phyloP scores from a whole-genome alignment of 2,113 vertebrate species.

The Xiphophorus hellerii region DNA sequence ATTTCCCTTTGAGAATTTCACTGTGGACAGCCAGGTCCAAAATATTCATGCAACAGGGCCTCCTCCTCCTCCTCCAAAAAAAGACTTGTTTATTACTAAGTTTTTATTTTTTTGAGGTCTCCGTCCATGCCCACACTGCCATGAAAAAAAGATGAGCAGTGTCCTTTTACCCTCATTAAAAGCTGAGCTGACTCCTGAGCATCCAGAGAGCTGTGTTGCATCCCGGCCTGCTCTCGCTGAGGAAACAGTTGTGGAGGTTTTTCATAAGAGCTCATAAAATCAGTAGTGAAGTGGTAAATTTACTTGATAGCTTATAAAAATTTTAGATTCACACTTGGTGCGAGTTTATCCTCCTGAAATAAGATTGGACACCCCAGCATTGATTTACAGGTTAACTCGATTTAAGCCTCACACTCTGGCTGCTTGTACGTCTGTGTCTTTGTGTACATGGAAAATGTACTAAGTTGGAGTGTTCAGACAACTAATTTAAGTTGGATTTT shows the following conservation, averaged over 20 bases:
- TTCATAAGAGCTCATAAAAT: constrained; percentile 42
- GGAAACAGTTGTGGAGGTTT: constrained; percentile 43
- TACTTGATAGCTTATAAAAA: constrained; percentile 50
- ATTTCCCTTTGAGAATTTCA: constrained; percentile 2
- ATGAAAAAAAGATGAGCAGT: constrained; percentile 58
- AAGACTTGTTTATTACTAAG: constrained; percentile 53
- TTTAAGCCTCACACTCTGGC: neutral
- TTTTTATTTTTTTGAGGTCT: constrained; percentile 29
- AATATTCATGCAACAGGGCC: constrained; percentile 53
- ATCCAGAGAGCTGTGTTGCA: constrained; percentile 12
- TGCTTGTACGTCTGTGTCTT: neutral
- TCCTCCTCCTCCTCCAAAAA: constrained; percentile 29
- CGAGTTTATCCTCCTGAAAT: constrained; percentile 28
- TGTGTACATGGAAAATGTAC: too few relatives aligned
- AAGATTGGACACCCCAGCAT: constrained; percentile 26
- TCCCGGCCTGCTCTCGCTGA: constrained; percentile 9
- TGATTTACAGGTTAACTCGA: constrained; percentile 1
- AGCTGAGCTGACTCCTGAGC: constrained; percentile 30
- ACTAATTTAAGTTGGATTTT: too few relatives aligned
- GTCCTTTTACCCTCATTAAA: constrained; percentile 65
- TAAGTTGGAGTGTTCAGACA: too few relatives aligned
- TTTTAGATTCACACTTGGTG: constrained; percentile 43
- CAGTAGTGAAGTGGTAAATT: constrained; percentile 38
- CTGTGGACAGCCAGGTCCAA: constrained; percentile 8
- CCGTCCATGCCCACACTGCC: constrained; percentile 30